Evolutionary conservation across 35 echinoderm and acorn worm genomes (phyloP), one percentile per base, ranked within the genome.

Genomic region (Patiria miniata): DNA sequence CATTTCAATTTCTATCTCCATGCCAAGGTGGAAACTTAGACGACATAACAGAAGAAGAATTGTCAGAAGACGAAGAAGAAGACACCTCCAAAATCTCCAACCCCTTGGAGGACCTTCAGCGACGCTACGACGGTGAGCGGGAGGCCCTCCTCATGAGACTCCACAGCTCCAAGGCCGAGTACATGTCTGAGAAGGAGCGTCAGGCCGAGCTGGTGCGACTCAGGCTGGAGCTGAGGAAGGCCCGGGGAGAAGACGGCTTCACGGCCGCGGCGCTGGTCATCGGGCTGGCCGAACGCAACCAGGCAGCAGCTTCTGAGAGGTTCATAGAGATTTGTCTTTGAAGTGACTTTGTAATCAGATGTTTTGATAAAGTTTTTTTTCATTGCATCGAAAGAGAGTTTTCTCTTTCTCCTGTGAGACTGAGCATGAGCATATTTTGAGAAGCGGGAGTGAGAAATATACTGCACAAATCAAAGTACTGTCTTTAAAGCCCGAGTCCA

Each of bases 241-340:
- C 96, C 8, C 87, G 91, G 78, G 94, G 61, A 84, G 96, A 98
- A 68, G 89, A 98, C 77, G 86, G 91, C 61, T 98, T 98, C 55
- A 68, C 61, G 38, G 86, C 88, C 28, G 96, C 92, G 21, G 96
- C 96, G 14, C 92, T 98, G 19, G 96, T 94, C 19, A 78, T 98
- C 5, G 96, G 96, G n/a, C 78, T 94, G 39, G 92, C 96, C 9
- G 96, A 98, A 79, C 82, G 96, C 16, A 85, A 98, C 68, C 96
- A 98, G 61, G 89, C 89, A 39, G 92, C 96, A 54, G 77, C 83
- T 19, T 89, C 79, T 60, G 92, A 94, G 52, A 98, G 96, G 96
- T 98, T 7, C 23, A 47, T 47, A 6, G n/a, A n/a, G n/a, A 4
- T 47, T 47, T 6, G 42, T 47, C 12, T 6, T 12, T 6, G 12